These are phyloP conservation scores for Bombus ignitus DNA, from an alignment of 1,140 invertebrate genomes.

Conservation along the genomic window DNA sequence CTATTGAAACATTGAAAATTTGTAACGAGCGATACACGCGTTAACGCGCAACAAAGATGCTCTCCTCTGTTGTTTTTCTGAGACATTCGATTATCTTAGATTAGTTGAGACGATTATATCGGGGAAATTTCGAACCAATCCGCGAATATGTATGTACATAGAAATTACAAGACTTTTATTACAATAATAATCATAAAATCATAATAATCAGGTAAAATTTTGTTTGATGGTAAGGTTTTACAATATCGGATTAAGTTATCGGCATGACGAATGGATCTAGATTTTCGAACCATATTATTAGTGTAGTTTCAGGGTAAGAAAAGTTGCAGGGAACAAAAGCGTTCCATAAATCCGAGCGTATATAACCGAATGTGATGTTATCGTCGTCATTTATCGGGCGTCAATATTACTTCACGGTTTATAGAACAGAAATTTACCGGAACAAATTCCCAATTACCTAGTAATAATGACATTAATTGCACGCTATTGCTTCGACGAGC, in stretches of 20 bases:
- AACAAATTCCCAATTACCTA: slow-evolving; percentile 48
- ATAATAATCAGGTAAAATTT: background rate
- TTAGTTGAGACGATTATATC: too few relatives aligned
- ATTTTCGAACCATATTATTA: background rate
- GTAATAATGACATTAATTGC: slow-evolving; percentile 49
- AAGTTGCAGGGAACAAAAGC: background rate
- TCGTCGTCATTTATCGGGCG: background rate
- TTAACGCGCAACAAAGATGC: background rate
- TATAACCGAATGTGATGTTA: background rate
- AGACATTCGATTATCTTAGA: too few relatives aligned
- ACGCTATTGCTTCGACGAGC: slow-evolving; percentile 38
- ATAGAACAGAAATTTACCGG: slow-evolving; percentile 36
- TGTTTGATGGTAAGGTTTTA: background rate
- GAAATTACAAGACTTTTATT: background rate
- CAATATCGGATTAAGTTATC: background rate
- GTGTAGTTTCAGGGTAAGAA: background rate
- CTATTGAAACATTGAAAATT: background rate
- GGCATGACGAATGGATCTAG: background rate
- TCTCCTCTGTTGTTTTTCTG: background rate
- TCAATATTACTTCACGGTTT: slow-evolving; percentile 39
- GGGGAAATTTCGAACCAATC: too few relatives aligned
- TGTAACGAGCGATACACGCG: background rate
- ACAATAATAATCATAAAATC: background rate
- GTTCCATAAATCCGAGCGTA: background rate
- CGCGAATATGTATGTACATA: too few relatives aligned